Conservation (phyloP, 2,113 vertebrate genomes). For the Tinamus guttatus region DNA sequence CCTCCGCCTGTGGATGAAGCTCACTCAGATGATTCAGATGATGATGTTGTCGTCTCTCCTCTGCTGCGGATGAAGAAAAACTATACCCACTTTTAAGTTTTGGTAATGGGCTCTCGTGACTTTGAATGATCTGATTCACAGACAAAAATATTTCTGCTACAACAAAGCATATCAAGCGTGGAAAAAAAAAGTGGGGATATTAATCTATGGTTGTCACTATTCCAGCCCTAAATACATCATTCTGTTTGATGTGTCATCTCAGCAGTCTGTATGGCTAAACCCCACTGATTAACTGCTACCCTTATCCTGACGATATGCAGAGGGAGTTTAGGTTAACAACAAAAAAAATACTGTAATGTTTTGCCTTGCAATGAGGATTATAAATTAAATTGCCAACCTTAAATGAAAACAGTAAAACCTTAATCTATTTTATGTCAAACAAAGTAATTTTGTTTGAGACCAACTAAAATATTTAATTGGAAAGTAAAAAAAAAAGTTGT, state of each 20-base stretch:
- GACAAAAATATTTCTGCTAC: background rate
- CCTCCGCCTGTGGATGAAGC: constrained; percentile 15
- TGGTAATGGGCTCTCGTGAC: background rate
- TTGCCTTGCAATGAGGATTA: background rate
- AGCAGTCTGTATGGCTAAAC: background rate
- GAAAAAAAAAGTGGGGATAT: background rate
- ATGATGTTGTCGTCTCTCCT: constrained; percentile 80
- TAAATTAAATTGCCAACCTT: background rate
- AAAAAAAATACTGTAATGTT: background rate
- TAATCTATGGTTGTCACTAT: background rate
- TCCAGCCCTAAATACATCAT: background rate
- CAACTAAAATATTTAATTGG: background rate
- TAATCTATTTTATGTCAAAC: background rate
- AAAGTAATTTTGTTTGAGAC: background rate
- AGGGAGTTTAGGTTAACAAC: background rate
- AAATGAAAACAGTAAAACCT: constrained; percentile 2
- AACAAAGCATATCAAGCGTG: background rate
- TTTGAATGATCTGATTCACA: background rate
- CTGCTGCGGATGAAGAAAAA: constrained; percentile 73
- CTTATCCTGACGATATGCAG: background rate
- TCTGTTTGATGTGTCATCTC: background rate
- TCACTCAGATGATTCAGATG: constrained; percentile 89
- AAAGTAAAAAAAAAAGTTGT: background rate
- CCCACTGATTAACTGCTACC: background rate
- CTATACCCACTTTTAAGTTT: background rate